These are phyloP conservation scores for Drosophila neutralis DNA, from an alignment of 2,888 invertebrate genomes.

Conservation along the genomic window DNA sequence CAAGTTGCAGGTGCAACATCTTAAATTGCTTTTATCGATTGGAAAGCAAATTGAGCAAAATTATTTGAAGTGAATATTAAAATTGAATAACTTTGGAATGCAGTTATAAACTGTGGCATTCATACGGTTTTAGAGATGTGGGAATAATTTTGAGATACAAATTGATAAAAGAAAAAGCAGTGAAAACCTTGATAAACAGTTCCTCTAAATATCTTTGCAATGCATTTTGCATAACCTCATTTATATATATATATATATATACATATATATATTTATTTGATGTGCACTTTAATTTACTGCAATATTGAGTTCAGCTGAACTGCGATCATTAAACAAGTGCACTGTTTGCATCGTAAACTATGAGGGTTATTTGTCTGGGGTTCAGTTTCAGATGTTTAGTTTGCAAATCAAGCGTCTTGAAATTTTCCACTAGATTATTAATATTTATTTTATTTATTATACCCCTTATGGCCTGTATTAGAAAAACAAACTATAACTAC, in stretches of 20 bases:
- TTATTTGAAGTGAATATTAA: background rate
- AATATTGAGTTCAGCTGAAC: background rate
- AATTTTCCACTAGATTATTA: constrained; percentile 69
- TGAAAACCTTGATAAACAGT: background rate
- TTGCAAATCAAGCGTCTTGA: constrained; percentile 29
- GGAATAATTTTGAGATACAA: too few relatives aligned
- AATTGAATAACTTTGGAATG: background rate
- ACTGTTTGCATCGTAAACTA: background rate
- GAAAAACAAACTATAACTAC: constrained; percentile 20
- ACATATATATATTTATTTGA: background rate
- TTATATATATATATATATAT: background rate
- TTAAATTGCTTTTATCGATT: background rate
- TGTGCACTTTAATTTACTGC: background rate
- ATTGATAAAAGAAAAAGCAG: background rate
- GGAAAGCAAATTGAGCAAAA: background rate
- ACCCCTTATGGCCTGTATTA: constrained; percentile 30
- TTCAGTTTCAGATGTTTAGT: constrained; percentile 16
- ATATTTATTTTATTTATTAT: too few relatives aligned
- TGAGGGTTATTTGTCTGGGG: constrained; percentile 10
- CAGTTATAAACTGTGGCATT: background rate
- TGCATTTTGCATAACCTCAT: background rate
- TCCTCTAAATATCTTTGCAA: too few relatives aligned
- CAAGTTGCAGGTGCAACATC: background rate
- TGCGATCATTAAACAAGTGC: background rate
- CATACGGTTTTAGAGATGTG: background rate